Base-by-base conservation (phyloP, 2,113 vertebrate genomes). In the Pyxicephalus adspersus region DNA sequence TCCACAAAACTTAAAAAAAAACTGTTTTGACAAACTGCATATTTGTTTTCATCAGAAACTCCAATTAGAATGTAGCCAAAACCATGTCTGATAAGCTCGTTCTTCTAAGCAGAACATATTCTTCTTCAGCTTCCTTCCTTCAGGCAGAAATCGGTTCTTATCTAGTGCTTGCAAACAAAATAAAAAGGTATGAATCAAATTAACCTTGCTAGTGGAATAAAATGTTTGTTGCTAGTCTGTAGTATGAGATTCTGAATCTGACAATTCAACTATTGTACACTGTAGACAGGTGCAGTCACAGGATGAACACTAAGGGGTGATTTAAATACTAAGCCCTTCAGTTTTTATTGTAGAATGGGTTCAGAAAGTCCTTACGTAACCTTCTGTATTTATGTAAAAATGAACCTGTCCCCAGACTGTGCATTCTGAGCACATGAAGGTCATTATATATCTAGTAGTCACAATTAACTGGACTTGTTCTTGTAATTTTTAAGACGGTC, bases 121-220 rank as follows among this genome's bases (percentile, higher is more conserved):
- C 23, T 11, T 22, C 34, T 68, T 5, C 38, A 13, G 38, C 38
- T 45, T 72, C 55, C 22, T 52, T 26, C 45, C 68, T 50, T 18
- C 11, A 72, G 51, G 68, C 68, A 54, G 4, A 72, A 72, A 55
- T 55, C 19, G 34, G 52, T 73, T 73, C 28, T 34, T 73, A 28
- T 57, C 26, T 73, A 31, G 50, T 57, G 28, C 26, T 18, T 16
- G 34, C 11, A 8, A 31, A 5, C 52, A 22, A 54, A 19, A 58
- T 57, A 57, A 73, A 58, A 73, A 2, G 20, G 28, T 58, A 23
- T 3, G 26, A 58, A 57, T 73, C 55, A 15, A 73, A 73, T 73
- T 73, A 73, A 73, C 70, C 70, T 73, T 58, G 54, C 70, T 73
- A 52, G 57, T n/a, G 70, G 54, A 22, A 58, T 58, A 73, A 73